A percentile compares a stretch with the other conserved stretches of the same genome.
Conservation (phyloP, 2,888 invertebrate genomes). For the Silvanus unidentatus region DNA sequence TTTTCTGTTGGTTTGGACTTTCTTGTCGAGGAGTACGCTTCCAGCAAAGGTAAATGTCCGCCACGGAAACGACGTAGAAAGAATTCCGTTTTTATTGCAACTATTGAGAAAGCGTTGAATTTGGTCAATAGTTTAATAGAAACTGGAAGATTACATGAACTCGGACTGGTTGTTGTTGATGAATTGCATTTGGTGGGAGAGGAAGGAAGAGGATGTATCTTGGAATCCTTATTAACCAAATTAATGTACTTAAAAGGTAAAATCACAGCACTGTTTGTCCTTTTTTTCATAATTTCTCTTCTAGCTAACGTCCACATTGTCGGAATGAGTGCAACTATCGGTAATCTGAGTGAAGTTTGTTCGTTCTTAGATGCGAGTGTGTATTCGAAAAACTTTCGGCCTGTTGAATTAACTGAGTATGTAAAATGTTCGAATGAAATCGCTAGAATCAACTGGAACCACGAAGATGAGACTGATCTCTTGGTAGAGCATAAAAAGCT, state of each 20-base stretch:
- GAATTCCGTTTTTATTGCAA: slow-evolving; percentile 81
- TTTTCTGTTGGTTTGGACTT: slow-evolving; percentile 86
- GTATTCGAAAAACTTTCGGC: slow-evolving; percentile 81
- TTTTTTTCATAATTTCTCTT: no score
- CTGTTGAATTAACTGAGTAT: slow-evolving; percentile 77
- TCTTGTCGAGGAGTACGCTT: slow-evolving; percentile 92
- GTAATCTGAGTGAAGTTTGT: slow-evolving; percentile 77
- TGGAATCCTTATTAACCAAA: slow-evolving; percentile 82
- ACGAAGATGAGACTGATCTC: slow-evolving; percentile 48
- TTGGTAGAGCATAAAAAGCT: slow-evolving; percentile 49
- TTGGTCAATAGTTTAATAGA: slow-evolving; percentile 83
- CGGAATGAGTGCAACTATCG: slow-evolving; percentile 97
- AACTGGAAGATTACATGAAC: slow-evolving; percentile 61
- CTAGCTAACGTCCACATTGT: slow-evolving; percentile 73
- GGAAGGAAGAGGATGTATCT: slow-evolving; percentile 70
- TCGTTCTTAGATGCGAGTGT: slow-evolving; percentile 75
- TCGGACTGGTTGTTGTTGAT: slow-evolving; percentile 81
- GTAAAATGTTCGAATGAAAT: slow-evolving; percentile 65
- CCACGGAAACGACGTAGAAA: slow-evolving; percentile 68
- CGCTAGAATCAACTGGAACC: slow-evolving; percentile 50
- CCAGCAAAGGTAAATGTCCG: slow-evolving; percentile 78
- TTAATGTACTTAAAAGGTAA: slow-evolving; percentile 64
- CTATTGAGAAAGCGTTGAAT: slow-evolving; percentile 89
- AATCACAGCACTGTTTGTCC: slow-evolving; percentile 25
- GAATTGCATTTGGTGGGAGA: slow-evolving; percentile 93